Evolutionary conservation across 2,797 vertebrate species (phyloP).

Genomic region (Phrynocephalus guinanensis): DNA sequence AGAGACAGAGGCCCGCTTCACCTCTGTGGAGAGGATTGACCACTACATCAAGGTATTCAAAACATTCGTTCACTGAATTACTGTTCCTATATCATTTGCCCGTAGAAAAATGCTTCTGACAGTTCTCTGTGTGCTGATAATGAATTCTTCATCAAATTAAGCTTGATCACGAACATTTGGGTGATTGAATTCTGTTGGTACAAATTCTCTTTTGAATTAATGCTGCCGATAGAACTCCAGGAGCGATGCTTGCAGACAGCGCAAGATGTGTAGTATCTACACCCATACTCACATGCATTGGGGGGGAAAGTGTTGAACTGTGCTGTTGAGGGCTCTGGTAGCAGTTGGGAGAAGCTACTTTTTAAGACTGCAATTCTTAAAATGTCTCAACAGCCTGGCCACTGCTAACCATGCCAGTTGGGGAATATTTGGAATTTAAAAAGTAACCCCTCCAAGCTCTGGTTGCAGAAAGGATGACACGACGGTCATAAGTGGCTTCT

Average conservation of each 20-base stretch:
- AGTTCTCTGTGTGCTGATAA: too few species aligned
- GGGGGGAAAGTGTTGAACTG: neutral
- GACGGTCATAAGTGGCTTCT: neutral
- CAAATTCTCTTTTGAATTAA: neutral
- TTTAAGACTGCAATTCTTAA: too few species aligned
- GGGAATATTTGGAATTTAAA: too few species aligned
- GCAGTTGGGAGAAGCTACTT: too few species aligned
- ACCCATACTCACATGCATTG: too few species aligned
- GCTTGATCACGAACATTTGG: neutral
- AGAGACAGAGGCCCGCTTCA: slow-evolving; percentile 94
- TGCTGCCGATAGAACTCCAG: neutral
- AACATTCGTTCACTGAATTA: neutral
- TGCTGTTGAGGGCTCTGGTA: too few species aligned
- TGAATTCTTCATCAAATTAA: neutral
- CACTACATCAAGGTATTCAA: slow-evolving; percentile 89
- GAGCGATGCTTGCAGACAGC: neutral
- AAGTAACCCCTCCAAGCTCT: neutral
- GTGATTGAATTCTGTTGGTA: neutral
- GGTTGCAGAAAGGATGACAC: neutral
- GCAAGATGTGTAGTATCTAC: too few species aligned
- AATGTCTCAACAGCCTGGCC: too few species aligned
- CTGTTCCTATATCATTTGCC: neutral
- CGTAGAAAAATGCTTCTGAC: neutral
- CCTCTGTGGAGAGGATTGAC: slow-evolving; percentile 91
- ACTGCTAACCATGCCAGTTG: too few species aligned